Base-by-base conservation (phyloP, 1,140 invertebrate genomes). In the Drosophila eugracilis region DNA sequence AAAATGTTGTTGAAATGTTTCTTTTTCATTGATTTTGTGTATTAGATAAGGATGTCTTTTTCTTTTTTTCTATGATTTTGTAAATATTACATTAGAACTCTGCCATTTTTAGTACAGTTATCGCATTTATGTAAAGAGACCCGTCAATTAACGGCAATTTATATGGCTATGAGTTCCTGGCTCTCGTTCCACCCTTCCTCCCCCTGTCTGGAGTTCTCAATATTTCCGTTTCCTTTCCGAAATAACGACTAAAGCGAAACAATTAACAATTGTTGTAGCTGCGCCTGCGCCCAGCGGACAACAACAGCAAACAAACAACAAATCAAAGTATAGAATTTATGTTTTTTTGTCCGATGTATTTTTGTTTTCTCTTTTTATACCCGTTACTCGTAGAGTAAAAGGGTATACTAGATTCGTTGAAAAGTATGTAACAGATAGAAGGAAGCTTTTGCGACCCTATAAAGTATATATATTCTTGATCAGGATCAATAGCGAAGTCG, bases 251-350 rank as follows among this genome's bases (percentile, higher is more conserved):
- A 75, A 60, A 74, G 32, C 47, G 74, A 74, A 88, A 88, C 81
- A 86, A 86, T 86, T 86, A 86, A 86, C 81, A 81, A 85, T 85
- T 85, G 77, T 85, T 85, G 81, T 53, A 58, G 78, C 67, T 76
- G 80, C 80, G 79, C 79, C 75, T 83, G 78, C 78, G 63, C 78
- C 73, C 71, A 36, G 28, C 76, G 70, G 59, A 66, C 74, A 84
- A 84, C 80, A 79, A 78, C 80, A n/a, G n/a, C 69, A 85, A 85
- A 86, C 81, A 85, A 86, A 85, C 83, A 81, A 81, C 76, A 75
- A 74, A 74, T 62, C 45, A 65, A 48, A 72, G 59, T 34, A 57
- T 44, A 41, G 49, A 74, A 74, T 42, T 45, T 65, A 37, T 41
- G 1, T 37, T 60, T 34, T 74, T 52, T 30, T 65, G 39, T 63